Evolutionary conservation across 1,140 invertebrate genomes (phyloP).

Genomic region (Hyposmocoma kahamanoa): DNA sequence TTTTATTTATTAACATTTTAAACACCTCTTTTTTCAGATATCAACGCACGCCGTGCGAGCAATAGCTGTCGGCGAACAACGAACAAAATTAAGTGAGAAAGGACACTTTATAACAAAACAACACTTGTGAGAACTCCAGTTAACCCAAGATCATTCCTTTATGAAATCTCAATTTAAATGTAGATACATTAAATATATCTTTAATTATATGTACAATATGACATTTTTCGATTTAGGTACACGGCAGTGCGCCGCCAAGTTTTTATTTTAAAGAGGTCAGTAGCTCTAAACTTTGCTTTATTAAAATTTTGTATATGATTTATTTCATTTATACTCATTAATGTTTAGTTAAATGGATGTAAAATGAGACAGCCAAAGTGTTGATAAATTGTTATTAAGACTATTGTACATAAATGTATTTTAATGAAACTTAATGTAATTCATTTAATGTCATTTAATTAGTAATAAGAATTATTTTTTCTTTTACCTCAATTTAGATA

Average conservation of each 20-base stretch:
- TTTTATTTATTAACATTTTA: no score
- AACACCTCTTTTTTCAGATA: conserved; percentile 61
- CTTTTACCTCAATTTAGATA: conserved; percentile 52
- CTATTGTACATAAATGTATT: conserved; percentile 63
- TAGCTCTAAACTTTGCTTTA: conserved; percentile 46
- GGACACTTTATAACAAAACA: conserved; percentile 36
- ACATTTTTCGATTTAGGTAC: no score
- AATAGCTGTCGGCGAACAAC: conserved; percentile 61
- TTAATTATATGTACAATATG: conserved; percentile 20
- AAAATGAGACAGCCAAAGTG: conserved; percentile 63
- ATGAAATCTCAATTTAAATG: conserved; percentile 45
- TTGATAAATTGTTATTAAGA: conserved; percentile 45
- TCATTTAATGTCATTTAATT: conserved; percentile 52
- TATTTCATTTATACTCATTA: conserved; percentile 63
- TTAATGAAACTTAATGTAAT: conserved; percentile 49
- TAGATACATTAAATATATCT: conserved; percentile 53
- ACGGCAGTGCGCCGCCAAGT: no score
- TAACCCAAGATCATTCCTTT: conserved; percentile 38
- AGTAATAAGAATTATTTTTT: conserved; percentile 40
- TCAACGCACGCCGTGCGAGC: conserved; percentile 64
- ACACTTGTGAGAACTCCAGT: conserved; percentile 41
- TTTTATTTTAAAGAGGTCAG: conserved; percentile 42
- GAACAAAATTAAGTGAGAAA: conserved; percentile 58
- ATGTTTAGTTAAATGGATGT: conserved; percentile 42
- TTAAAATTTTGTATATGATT: conserved; percentile 17